Conservation (phyloP, 2,888 invertebrate species). For the Macrophya alboannulata region DNA sequence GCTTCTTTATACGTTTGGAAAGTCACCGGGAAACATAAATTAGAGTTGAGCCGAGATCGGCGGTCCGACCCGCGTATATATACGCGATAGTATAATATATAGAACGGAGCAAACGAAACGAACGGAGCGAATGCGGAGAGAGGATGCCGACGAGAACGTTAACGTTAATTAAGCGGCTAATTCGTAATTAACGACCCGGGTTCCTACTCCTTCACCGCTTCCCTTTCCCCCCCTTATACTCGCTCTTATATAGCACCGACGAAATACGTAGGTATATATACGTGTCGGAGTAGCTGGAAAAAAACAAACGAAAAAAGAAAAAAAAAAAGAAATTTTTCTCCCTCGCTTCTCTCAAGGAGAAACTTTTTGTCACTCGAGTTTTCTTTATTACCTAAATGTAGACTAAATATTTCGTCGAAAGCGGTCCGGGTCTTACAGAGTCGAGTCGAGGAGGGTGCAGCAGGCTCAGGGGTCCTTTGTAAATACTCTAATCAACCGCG, state of each 20-base stretch:
- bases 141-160: slow-evolving; percentile 53
- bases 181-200: slow-evolving; percentile 60
- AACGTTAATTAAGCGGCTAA: slow-evolving; percentile 64
- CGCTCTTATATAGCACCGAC: neutral
- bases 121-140: slow-evolving; percentile 6
- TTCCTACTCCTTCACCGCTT: slow-evolving; percentile 1
- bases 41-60: slow-evolving; percentile 21
- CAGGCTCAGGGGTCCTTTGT: neutral
- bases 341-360: neutral
- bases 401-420: slow-evolving; percentile 45
- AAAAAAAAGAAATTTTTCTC: neutral
- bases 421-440: no score
- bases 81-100: neutral
- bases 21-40: slow-evolving; percentile 48
- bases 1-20: slow-evolving; percentile 38
- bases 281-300: neutral
- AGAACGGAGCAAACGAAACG: neutral
- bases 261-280: neutral
- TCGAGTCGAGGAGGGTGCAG: slow-evolving; percentile 9
- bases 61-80: neutral
- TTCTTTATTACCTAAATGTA: slow-evolving; percentile 30
- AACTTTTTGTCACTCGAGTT: slow-evolving; percentile 35
- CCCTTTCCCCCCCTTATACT: neutral
- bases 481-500: slow-evolving; percentile 5
- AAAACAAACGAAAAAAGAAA: neutral